phyloP scores from a whole-genome alignment of 2,888 invertebrate species.

The Ornithoptera alexandrae region DNA sequence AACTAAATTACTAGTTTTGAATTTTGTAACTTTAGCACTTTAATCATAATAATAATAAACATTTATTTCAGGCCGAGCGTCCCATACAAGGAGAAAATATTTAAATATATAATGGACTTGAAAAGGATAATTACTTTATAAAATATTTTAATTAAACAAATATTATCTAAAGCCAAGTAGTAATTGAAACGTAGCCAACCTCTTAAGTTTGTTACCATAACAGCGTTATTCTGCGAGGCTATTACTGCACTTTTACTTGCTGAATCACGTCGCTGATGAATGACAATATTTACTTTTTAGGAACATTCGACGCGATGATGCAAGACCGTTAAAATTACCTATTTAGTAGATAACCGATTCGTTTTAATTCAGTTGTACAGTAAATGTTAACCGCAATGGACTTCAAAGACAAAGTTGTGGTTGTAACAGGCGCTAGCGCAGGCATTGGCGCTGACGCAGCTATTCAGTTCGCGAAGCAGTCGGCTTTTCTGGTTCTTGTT shows the following conservation, averaged over 20 bases:
- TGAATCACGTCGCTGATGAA: neutral
- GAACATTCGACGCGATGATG: neutral
- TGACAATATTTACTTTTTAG: neutral
- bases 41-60: no score
- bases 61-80: no score
- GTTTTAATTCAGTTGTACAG: constrained; percentile 26
- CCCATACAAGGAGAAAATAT: no score
- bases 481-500: constrained; percentile 82
- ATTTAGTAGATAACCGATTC: neutral
- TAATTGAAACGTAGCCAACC: no score
- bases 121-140: no score
- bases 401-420: constrained; percentile 80
- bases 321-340: neutral
- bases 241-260: neutral
- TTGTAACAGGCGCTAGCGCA: constrained; percentile 85
- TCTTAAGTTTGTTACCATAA: neutral
- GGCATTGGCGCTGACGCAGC: constrained; percentile 87
- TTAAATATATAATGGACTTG: no score
- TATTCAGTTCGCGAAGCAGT: constrained; percentile 82
- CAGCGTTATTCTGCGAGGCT: neutral
- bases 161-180: no score
- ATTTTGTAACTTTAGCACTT: no score
- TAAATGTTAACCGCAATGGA: constrained; percentile 60
- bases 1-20: no score
- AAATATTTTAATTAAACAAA: no score